Evolutionary conservation across 1,140 invertebrate genomes (phyloP), one percentile per base, ranked within the genome.

Genomic region (Melitaea cinxia): DNA sequence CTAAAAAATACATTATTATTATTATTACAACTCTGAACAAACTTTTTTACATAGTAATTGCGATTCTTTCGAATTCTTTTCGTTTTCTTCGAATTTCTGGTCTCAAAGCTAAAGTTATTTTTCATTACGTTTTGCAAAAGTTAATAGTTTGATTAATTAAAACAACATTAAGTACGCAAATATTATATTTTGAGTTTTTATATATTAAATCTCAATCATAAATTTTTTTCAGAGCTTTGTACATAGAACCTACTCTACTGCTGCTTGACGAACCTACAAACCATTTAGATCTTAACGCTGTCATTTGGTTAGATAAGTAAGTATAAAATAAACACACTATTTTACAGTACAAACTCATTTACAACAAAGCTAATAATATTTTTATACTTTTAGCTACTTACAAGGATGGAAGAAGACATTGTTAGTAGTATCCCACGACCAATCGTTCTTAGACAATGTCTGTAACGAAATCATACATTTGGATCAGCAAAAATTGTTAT

Each of bases 391-490:
- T 42, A 96, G 95, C 85, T 99, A 99, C 89, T 92, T 99, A 12
- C 98, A 99, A 93, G 94, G 93, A 1, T 99, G 98, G 98, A 99
- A 99, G 87, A 99, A 99, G 80, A 99, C 99, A 0, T 89, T 99
- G 1, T 84, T 99, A 2, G 96, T 99, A 61, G 98, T 99, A 9
- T 99, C 98, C 77, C 99, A 99, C 93, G 98, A 99, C 92, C 98
- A 99, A 88, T 98, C 97, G 80, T 99, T 99, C 92, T 94, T 99
- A 59, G 98, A 99, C 84, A 99, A 99, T 83, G 98, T 99, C 2
- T 99, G 98, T 85, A 99, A 99, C 68, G 99, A 99, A 91, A 97
- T 99, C 45, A 98, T 99, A 65, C 98, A 99, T 90, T 92, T 99
- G 56, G 98, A 99, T 83, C 94, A 95, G 67, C 95, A 97, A 75